Evolutionary conservation across 2,888 invertebrate genomes (phyloP), one percentile per base, ranked within the genome.

Genomic region (Lottia gigantea): DNA sequence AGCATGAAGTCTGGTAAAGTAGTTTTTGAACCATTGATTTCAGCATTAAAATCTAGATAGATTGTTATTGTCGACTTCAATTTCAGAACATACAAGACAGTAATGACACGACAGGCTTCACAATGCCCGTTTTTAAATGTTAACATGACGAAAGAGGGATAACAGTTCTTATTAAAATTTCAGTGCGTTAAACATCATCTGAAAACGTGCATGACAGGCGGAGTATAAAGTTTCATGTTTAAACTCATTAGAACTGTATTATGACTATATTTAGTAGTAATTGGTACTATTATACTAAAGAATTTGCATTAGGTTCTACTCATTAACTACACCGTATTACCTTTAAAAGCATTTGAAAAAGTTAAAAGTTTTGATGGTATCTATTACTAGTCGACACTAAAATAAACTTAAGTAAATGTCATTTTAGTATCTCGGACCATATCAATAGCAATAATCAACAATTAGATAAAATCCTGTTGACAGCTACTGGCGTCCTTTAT

Each of bases 361-460:
- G 23, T 23, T 23, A 23, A 55, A 55, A 23, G 55, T 55, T 55
- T 19, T 23, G 55, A 55, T 55, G 55, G 55, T 55, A 55, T 55
- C 55, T 19, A 19, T 55, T 55, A 55, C 55, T 55, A 23, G 19
- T 23, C 55, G 23, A 55, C 55, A 55, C 55, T 23, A 23, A 55
- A 55, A 55, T 55, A 55, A 55, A 55, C 55, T 55, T 19, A 8
- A 55, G 55, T 55, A 55, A 55, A 55, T 55, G 55, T 55, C 55
- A 55, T 55, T 55, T 40, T 55, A 55, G 55, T 55, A 55, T 23
- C 55, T 19, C 23, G 19, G 23, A 23, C 19, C 19, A 55, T 55
- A 55, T 55, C 55, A 55, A 55, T 55, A 55, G 55, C 19, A 55
- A 55, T 55, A 23, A 55, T 55, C 55, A 55, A 55, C 55, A 55